A percentile compares a stretch with the other conserved stretches of the same genome.
Evolutionary conservation across 2,797 vertebrate genomes (phyloP).

Genomic region (Enteromius argenteus): DNA sequence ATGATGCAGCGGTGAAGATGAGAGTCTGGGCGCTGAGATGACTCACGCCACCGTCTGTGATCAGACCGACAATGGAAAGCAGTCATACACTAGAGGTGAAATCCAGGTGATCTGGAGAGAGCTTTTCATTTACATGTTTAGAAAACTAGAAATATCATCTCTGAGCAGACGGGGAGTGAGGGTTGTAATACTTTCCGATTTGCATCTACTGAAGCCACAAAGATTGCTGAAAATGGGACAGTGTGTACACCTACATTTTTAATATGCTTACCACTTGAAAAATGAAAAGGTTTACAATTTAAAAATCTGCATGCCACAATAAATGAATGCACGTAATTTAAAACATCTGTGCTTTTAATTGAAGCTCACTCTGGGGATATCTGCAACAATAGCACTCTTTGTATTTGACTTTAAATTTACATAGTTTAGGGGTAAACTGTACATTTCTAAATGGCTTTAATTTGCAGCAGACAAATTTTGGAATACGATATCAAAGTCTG

Average conservation of each 20-base stretch:
- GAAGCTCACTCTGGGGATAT: background rate
- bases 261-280: background rate
- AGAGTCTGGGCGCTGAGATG: slow-evolving; percentile 17
- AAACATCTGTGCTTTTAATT: background rate
- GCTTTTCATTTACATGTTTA: background rate
- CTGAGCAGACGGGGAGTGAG: background rate
- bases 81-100: slow-evolving; percentile 7
- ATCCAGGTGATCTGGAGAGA: slow-evolving; percentile 22
- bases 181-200: background rate
- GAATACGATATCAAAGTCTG: background rate
- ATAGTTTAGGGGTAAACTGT: background rate
- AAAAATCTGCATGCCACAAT: background rate
- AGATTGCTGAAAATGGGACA: background rate
- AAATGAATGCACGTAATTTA: background rate
- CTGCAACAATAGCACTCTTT: background rate
- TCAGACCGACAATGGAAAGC: background rate
- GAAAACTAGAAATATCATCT: background rate
- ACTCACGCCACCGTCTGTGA: slow-evolving; percentile 18
- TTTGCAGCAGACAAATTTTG: background rate
- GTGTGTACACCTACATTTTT: background rate
- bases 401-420: background rate
- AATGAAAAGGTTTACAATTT: background rate
- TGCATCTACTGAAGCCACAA: background rate
- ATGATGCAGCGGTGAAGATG: slow-evolving; percentile 9
- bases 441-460: background rate